These are phyloP conservation scores for Rhinichthys osculus DNA, from an alignment of 2,797 vertebrate genomes.

Conservation along the genomic window DNA sequence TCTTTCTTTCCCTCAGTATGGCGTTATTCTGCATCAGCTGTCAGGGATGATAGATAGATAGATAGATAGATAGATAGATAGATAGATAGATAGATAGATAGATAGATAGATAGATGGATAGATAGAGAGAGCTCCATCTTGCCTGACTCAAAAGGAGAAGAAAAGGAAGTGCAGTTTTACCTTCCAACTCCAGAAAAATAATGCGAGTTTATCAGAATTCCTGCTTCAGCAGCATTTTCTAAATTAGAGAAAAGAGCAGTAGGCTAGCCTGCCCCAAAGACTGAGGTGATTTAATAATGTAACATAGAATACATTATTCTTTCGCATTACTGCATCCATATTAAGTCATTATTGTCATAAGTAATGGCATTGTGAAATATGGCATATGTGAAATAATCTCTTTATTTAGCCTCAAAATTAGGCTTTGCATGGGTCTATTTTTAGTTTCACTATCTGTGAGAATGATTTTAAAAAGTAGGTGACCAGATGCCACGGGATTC, in stretches of 20 bases:
- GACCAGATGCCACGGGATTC: constrained; percentile 18
- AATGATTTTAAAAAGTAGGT: background rate
- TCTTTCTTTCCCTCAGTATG: constrained; percentile 13
- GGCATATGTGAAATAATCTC: background rate
- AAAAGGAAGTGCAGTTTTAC: constrained; percentile 58
- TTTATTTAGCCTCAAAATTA: constrained; percentile 1
- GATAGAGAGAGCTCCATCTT: constrained; percentile 34
- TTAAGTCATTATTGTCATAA: constrained; percentile 32
- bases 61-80: background rate
- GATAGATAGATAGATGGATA: background rate
- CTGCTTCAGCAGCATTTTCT: constrained; percentile 9
- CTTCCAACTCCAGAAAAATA: constrained; percentile 62
- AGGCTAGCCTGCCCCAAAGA: background rate
- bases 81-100: background rate
- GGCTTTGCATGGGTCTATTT: background rate
- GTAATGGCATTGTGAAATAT: constrained; percentile 10
- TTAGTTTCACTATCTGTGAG: background rate
- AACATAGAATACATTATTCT: constrained; percentile 18
- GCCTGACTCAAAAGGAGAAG: constrained; percentile 61
- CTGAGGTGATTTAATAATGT: constrained; percentile 33
- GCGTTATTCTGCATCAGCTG: constrained; percentile 23
- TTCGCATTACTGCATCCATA: constrained; percentile 39
- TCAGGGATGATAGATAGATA: constrained; percentile 2
- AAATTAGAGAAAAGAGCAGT: constrained; percentile 7
- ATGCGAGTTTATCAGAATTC: constrained; percentile 61